These are phyloP conservation scores for Ophion ventricosus DNA, from an alignment of 2,888 invertebrate genomes.

Conservation along the genomic window DNA sequence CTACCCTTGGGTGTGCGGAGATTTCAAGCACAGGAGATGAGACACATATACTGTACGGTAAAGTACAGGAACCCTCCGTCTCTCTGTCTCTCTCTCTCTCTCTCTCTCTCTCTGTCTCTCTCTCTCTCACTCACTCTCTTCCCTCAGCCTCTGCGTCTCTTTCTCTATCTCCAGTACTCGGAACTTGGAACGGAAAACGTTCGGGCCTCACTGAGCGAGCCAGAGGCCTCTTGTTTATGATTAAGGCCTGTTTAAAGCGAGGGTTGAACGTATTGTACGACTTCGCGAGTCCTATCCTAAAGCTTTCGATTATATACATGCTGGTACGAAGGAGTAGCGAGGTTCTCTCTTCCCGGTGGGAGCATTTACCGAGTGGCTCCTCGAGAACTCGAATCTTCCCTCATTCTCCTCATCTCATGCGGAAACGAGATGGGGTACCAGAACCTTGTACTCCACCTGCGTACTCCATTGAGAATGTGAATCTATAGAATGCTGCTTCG, in stretches of 20 bases:
- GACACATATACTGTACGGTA: constrained; percentile 26
- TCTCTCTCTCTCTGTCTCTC: constrained; percentile 2
- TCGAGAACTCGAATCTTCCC: constrained; percentile 73
- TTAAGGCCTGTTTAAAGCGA: constrained; percentile 79
- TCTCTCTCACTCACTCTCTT: background rate
- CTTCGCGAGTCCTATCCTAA: constrained; percentile 41
- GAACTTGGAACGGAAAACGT: constrained; percentile 72
- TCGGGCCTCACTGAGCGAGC: constrained; percentile 49
- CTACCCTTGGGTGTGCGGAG: background rate
- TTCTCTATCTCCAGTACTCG: constrained; percentile 24
- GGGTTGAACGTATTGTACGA: constrained; percentile 76
- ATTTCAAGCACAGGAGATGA: constrained; percentile 47
- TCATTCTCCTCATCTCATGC: constrained; percentile 64
- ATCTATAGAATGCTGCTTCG: constrained; percentile 35
- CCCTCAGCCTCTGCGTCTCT: constrained; percentile 17
- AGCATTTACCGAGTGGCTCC: constrained; percentile 70
- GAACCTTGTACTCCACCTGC: constrained; percentile 55
- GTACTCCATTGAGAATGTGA: constrained; percentile 52
- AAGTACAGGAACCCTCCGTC: constrained; percentile 5
- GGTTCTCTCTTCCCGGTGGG: constrained; percentile 48
- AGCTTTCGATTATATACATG: constrained; percentile 45
- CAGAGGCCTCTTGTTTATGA: constrained; percentile 75
- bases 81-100: constrained; percentile 19
- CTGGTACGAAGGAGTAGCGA: constrained; percentile 38
- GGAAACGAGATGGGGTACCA: constrained; percentile 51